These are phyloP conservation scores for Carassius carassius DNA, from an alignment of 2,113 vertebrate species.

Conservation along the genomic window DNA sequence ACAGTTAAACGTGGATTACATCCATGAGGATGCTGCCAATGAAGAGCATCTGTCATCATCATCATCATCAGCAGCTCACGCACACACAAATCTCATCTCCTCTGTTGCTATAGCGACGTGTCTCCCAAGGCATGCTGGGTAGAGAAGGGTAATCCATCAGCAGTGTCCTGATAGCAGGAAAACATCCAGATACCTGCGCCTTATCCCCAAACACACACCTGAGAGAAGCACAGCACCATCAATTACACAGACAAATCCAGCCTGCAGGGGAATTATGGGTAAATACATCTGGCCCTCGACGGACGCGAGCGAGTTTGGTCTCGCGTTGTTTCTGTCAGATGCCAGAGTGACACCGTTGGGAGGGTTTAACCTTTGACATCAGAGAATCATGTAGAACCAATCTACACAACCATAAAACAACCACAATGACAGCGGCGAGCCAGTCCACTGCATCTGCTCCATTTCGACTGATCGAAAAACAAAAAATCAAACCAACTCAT, in stretches of 20 bases:
- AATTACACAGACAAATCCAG: slow-evolving; percentile 46
- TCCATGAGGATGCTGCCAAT: background rate
- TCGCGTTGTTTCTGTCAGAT: background rate
- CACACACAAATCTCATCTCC: background rate
- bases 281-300: slow-evolving; percentile 5
- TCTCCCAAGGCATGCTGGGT: slow-evolving; percentile 46
- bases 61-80: background rate
- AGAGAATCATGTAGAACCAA: background rate
- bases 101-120: slow-evolving; percentile 58
- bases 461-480: background rate
- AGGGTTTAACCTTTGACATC: slow-evolving; percentile 33
- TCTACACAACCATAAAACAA: background rate
- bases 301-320: background rate
- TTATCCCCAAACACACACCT: slow-evolving; percentile 34
- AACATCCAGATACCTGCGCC: slow-evolving; percentile 40
- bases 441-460: background rate
- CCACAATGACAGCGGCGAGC: too few species aligned
- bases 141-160: slow-evolving; percentile 64
- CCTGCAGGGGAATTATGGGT: slow-evolving; percentile 45
- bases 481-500: slow-evolving; percentile 39
- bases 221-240: slow-evolving; percentile 36
- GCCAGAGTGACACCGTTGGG: background rate
- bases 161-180: slow-evolving; percentile 44
- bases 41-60: background rate
- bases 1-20: background rate